Conservation (phyloP, 2,113 vertebrate species). For the Acinonyx jubatus region DNA sequence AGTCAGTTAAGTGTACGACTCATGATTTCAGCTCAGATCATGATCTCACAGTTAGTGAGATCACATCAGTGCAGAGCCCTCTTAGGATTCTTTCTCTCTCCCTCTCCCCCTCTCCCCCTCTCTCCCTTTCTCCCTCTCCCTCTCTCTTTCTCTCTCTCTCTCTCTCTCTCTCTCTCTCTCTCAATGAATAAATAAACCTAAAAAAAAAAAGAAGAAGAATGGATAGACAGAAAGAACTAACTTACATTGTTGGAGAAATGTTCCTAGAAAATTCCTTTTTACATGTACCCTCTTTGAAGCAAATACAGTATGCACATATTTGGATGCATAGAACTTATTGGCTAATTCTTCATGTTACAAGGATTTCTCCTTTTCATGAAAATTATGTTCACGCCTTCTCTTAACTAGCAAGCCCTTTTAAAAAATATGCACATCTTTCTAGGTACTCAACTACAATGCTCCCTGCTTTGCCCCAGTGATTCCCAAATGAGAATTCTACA, state of each 20-base stretch:
- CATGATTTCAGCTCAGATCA: no score
- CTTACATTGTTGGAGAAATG: not conserved
- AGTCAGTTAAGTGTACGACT: no score
- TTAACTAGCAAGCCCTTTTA: not conserved
- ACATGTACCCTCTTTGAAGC: not conserved
- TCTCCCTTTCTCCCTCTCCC: no score
- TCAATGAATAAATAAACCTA: no score
- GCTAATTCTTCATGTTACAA: not conserved
- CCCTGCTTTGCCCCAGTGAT: not conserved
- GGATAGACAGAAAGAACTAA: not conserved
- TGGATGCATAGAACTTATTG: not conserved
- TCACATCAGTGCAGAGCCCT: no score
- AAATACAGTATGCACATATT: not conserved
- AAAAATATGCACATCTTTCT: not conserved
- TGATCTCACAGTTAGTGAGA: no score
- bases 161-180: no score
- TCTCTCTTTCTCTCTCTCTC: no score
- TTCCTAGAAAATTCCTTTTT: not conserved
- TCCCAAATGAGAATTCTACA: not conserved
- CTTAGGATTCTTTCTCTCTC: no score
- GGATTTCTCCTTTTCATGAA: not conserved
- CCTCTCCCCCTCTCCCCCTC: no score
- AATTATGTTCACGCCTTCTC: not conserved
- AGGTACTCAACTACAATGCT: not conserved
- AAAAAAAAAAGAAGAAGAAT: no score